Percentiles rank a stretch among this genome's conserved stretches.
Conservation (phyloP, 2,113 vertebrate genomes). For the Alethe diademata region DNA sequence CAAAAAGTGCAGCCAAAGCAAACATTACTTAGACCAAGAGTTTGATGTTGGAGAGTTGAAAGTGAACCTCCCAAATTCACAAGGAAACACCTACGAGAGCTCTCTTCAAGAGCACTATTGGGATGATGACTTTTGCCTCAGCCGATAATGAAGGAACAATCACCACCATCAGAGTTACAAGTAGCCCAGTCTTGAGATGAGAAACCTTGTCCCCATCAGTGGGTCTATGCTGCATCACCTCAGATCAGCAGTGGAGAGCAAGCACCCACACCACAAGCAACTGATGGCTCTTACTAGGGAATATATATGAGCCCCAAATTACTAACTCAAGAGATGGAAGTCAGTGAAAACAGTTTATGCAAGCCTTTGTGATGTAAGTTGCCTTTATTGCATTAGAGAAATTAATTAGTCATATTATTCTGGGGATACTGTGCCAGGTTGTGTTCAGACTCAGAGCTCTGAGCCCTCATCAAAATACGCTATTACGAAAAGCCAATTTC, state of each 20-base stretch:
- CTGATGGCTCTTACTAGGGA: neutral
- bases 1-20: neutral
- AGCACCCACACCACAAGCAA: neutral
- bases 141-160: neutral
- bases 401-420: neutral
- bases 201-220: neutral
- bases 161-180: neutral
- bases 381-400: neutral
- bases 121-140: neutral
- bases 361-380: neutral
- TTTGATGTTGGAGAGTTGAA: neutral
- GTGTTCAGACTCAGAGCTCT: neutral
- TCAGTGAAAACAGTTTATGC: neutral
- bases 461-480: neutral
- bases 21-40: neutral
- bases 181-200: neutral
- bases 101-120: neutral
- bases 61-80: neutral
- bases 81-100: neutral
- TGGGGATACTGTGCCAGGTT: neutral
- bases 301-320: neutral
- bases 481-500: neutral
- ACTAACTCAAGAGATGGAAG: neutral
- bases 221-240: neutral
- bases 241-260: neutral